Percentiles rank a stretch among this genome's conserved stretches.
phyloP scores from a whole-genome alignment of 2,888 invertebrate species.

The Harpalus rubripes region DNA sequence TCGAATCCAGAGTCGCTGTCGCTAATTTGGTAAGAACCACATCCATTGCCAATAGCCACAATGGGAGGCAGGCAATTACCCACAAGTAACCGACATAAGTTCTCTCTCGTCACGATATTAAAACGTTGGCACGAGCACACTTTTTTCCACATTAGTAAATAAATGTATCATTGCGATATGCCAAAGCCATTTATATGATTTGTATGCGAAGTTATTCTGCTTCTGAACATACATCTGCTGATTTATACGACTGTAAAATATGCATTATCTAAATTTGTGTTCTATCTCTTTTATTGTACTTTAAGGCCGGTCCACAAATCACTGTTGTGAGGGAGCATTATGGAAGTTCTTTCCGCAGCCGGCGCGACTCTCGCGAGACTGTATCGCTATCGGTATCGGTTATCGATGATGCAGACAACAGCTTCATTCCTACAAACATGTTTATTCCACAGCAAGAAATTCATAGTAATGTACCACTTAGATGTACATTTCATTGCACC shows the following conservation, averaged over 20 bases:
- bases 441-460: not conserved
- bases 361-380: constrained; percentile 20
- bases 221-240: constrained; percentile 74
- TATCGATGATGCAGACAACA: constrained; percentile 51
- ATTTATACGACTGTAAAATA: constrained; percentile 77
- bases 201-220: constrained; percentile 76
- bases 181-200: constrained; percentile 73
- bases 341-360: constrained; percentile 51
- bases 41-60: constrained; percentile 64
- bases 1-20: constrained; percentile 29
- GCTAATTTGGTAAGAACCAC: constrained; percentile 55
- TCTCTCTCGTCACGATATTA: constrained; percentile 56
- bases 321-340: constrained; percentile 68
- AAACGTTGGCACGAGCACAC: constrained; percentile 66
- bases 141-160: constrained; percentile 73
- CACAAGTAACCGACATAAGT: constrained; percentile 39
- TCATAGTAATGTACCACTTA: constrained; percentile 2
- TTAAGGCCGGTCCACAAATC: constrained; percentile 75
- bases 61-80: constrained; percentile 61
- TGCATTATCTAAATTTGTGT: constrained; percentile 78
- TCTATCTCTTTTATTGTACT: constrained; percentile 77
- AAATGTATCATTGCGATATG: constrained; percentile 73
- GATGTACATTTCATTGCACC: not conserved
- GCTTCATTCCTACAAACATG: not conserved
- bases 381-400: constrained; percentile 58